These are phyloP conservation scores for Rallus limicola DNA, from an alignment of 2,113 vertebrate genomes.

Conservation along the genomic window DNA sequence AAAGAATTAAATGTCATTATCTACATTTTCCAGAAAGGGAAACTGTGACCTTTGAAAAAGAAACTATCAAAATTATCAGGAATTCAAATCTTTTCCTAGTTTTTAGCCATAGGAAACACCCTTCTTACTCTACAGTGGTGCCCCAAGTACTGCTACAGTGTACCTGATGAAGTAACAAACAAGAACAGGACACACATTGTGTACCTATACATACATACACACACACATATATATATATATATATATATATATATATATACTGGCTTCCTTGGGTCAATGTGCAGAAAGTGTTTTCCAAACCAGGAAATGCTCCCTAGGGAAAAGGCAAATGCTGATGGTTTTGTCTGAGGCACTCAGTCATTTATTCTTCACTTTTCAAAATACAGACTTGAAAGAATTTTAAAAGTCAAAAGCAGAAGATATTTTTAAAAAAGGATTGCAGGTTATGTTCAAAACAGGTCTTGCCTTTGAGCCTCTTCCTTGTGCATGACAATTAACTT, in stretches of 20 bases:
- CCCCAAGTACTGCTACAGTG: background rate
- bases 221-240: too few species aligned
- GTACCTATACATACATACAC: too few species aligned
- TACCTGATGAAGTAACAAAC: background rate
- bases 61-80: background rate
- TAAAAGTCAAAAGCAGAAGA: background rate
- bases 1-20: background rate
- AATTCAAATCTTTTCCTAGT: background rate
- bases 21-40: background rate
- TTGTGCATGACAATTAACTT: background rate
- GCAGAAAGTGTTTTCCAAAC: background rate
- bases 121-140: background rate
- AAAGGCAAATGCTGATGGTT: background rate
- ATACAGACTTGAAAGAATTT: background rate
- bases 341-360: background rate
- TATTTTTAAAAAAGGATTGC: background rate
- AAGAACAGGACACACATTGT: background rate
- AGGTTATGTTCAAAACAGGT: background rate
- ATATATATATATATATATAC: too few species aligned
- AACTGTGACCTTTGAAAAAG: background rate
- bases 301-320: background rate
- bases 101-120: background rate
- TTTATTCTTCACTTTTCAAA: background rate
- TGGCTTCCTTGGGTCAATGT: background rate
- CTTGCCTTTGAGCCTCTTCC: background rate